Evolutionary conservation across 1,140 invertebrate species (phyloP).

Genomic region (Aphelenchoides besseyi): DNA sequence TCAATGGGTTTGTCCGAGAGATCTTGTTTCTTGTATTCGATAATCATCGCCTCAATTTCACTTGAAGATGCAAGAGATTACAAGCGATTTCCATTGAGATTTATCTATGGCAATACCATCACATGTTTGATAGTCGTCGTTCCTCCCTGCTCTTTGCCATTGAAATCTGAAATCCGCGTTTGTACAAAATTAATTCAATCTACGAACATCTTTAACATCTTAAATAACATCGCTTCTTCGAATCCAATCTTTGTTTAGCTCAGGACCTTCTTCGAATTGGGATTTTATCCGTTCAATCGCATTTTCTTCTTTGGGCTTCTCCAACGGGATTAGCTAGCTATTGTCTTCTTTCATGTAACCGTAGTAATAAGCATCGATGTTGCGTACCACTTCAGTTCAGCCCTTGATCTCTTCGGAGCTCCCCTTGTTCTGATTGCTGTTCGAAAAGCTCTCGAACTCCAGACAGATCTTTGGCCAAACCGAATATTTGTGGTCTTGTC

Average conservation of each 20-base stretch:
- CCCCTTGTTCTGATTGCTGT: slow-evolving; percentile 68
- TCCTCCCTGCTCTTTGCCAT: slow-evolving; percentile 55
- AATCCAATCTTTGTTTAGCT: slow-evolving; percentile 47
- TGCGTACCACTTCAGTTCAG: slow-evolving; percentile 94
- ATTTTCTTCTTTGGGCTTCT: slow-evolving; percentile 66
- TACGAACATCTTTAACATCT: slow-evolving; percentile 45
- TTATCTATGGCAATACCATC: slow-evolving; percentile 58
- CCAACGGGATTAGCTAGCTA: slow-evolving; percentile 83
- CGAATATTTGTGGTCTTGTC: slow-evolving; percentile 99
- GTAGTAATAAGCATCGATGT: slow-evolving; percentile 79
- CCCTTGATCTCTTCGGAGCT: slow-evolving; percentile 80
- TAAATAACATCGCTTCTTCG: slow-evolving; percentile 53
- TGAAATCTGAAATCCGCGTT: too few relatives aligned
- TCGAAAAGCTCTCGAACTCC: slow-evolving; percentile 95
- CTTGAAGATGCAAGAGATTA: too few relatives aligned
- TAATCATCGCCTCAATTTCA: slow-evolving; percentile 57
- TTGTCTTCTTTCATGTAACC: slow-evolving; percentile 97
- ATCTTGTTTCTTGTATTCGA: slow-evolving; percentile 59
- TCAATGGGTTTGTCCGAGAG: slow-evolving; percentile 47
- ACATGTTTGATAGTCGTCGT: slow-evolving; percentile 58
- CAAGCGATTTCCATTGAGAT: too few relatives aligned
- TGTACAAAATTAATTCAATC: not conserved
- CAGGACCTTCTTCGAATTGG: slow-evolving; percentile 41
- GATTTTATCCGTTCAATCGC: slow-evolving; percentile 37
- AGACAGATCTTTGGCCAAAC: slow-evolving; percentile 94